Evolutionary conservation across 2,888 invertebrate species (phyloP).

Genomic region (Trisateles emortualis): DNA sequence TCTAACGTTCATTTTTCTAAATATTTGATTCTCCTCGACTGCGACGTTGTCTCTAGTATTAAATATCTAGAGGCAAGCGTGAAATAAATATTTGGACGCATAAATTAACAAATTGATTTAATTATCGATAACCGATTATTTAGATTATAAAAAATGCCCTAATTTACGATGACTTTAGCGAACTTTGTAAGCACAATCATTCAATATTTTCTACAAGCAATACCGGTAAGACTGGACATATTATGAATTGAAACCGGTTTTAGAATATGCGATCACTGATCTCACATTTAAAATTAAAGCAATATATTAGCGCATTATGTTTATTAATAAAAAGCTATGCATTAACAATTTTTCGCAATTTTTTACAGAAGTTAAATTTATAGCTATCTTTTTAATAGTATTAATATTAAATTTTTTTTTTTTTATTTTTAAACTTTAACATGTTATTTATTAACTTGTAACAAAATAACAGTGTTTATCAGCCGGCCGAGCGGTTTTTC

Average conservation of each 20-base stretch:
- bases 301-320: slow-evolving; percentile 8
- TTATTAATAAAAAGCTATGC: slow-evolving; percentile 3
- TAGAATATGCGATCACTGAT: slow-evolving; percentile 32
- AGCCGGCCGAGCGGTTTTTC: no score
- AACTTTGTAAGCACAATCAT: slow-evolving; percentile 33
- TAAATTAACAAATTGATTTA: slow-evolving; percentile 11
- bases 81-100: not conserved
- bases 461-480: no score
- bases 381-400: not conserved
- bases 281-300: slow-evolving; percentile 16
- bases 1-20: no score
- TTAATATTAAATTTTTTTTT: no score
- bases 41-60: not conserved
- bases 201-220: slow-evolving; percentile 32
- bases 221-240: slow-evolving; percentile 26
- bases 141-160: slow-evolving; percentile 23
- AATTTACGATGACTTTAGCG: slow-evolving; percentile 29
- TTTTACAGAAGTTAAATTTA: not conserved
- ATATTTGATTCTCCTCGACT: not conserved
- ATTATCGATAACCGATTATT: slow-evolving; percentile 31
- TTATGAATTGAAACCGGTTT: slow-evolving; percentile 35
- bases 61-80: not conserved
- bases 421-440: no score
- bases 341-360: not conserved
- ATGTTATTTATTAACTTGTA: no score